Evolutionary conservation across 2,888 invertebrate species (phyloP).

Genomic region (Dorcus hopei): DNA sequence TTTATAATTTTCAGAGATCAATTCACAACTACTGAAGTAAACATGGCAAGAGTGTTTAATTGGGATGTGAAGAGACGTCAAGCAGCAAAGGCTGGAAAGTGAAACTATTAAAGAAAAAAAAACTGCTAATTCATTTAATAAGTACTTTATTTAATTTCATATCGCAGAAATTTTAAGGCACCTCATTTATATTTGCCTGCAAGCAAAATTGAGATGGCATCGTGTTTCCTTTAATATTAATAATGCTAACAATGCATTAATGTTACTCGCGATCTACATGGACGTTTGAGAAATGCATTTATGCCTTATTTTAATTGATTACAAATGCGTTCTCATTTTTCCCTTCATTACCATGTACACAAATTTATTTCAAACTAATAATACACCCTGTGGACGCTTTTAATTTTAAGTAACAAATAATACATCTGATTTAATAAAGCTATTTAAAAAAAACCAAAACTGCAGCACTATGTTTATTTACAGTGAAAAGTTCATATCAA

Average conservation of each 20-base stretch:
- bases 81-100: conserved; percentile 55
- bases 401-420: no score
- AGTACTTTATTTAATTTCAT: conserved; percentile 4
- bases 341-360: no score
- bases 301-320: no score
- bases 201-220: background rate
- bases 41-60: conserved; percentile 97
- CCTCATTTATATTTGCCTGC: conserved; percentile 1
- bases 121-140: background rate
- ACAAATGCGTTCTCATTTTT: no score
- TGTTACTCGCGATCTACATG: no score
- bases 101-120: conserved; percentile 9
- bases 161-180: conserved; percentile 1
- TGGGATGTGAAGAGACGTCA: conserved; percentile 95
- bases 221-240: background rate
- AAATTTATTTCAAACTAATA: no score
- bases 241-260: conserved; percentile 9
- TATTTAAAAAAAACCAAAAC: no score
- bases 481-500: no score
- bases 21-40: conserved; percentile 97
- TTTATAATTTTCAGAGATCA: conserved; percentile 72
- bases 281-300: no score
- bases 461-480: no score
- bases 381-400: no score
- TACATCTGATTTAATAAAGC: no score